Evolutionary conservation across 2,888 invertebrate genomes (phyloP).

Genomic region (Mystacides longicornis): DNA sequence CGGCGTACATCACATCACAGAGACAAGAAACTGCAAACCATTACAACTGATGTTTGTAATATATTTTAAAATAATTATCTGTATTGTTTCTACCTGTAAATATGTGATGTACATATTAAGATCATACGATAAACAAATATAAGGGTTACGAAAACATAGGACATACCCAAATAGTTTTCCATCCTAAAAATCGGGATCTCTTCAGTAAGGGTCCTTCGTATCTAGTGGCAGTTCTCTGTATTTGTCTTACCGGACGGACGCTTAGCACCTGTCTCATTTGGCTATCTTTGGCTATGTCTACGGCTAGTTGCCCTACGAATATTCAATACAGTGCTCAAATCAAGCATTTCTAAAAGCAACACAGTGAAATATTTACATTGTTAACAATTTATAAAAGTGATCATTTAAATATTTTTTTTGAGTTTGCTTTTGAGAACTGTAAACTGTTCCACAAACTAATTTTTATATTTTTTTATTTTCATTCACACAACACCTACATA

Average conservation of each 20-base stretch:
- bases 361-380: neutral
- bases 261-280: conserved; percentile 58
- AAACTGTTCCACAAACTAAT: no score
- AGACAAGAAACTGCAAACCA: no score
- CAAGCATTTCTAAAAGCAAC: no score
- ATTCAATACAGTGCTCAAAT: no score
- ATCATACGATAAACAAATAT: neutral
- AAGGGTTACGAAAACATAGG: neutral
- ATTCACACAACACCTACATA: no score
- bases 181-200: conserved; percentile 55
- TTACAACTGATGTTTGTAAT: no score
- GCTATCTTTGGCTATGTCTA: conserved; percentile 52
- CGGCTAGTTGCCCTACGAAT: conserved; percentile 55
- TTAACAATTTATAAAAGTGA: neutral
- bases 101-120: no score
- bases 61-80: no score
- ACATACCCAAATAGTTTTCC: conserved; percentile 56
- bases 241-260: conserved; percentile 53
- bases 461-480: no score
- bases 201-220: conserved; percentile 60
- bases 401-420: neutral
- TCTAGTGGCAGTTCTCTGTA: conserved; percentile 50
- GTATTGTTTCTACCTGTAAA: no score
- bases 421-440: no score
- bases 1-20: no score